Base-by-base conservation (phyloP, 2,888 invertebrate genomes). In the Arrhopalites spinosus region DNA sequence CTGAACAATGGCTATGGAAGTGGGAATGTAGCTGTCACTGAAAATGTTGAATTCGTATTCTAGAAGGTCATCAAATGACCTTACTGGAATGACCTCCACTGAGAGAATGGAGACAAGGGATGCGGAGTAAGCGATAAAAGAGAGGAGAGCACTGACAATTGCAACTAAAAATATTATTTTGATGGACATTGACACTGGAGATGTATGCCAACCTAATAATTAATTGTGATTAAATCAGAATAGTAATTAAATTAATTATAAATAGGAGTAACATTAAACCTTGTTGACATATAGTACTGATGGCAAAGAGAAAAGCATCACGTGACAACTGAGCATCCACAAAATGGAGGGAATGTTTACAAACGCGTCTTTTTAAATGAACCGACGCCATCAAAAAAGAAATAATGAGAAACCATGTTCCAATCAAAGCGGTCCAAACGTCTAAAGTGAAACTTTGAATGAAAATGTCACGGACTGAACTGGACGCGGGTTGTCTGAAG, bases 131-230 rank as follows among this genome's bases (percentile, higher is more conserved):
- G 79, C 81, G 1, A 78, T 76, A 61, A 78, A 81, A 0, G 77
- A 76, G 23, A 81, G 75, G 0, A 81, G 56, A 5, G 77, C 79
- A 1, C 78, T 77, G 15, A 78, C 69, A 17, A 79, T 61, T 25
- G 78, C 78, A 30, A 77, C 75, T 25, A 81, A 76, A 74, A 81
- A 81, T 20, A 81, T 77, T 2, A 79, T 81, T 75, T 79, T 81
- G 73, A 78, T 76, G 25, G 77, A 78, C 8, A 74, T 75, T 0
- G 78, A 79, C 29, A 74, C 73, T 0, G 81, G 81, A 59, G 78
- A 76, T 1, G 76, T 74, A 43, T 81, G 78, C 78, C 78, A 81
- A 20, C 81, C 81, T 81, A 27, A 8, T 20, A 7, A 30, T 53
- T 70, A 11, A 23, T 15, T 50, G 23, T 67, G 45, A 23, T 17